Evolutionary conservation across 2,113 vertebrate genomes (phyloP).

Genomic region (Dicrurus megarhynchus): DNA sequence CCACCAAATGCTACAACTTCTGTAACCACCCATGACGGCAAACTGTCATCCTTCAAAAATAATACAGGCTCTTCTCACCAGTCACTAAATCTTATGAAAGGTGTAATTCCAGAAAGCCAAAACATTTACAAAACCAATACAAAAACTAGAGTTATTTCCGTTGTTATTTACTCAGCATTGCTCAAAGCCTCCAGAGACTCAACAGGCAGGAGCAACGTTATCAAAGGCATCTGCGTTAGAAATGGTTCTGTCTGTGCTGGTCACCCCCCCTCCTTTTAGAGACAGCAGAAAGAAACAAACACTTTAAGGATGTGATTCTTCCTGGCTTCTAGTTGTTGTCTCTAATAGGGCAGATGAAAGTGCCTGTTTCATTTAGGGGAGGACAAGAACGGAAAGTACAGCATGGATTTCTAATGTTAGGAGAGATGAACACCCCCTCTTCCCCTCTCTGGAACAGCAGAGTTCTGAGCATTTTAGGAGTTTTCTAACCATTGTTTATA

Average conservation of each 20-base stretch:
- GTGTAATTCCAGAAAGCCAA: neutral
- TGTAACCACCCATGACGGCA: neutral
- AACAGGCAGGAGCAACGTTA: neutral
- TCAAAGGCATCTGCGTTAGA: neutral
- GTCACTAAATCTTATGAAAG: neutral
- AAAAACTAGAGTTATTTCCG: neutral
- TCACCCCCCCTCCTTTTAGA: neutral
- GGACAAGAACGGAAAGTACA: neutral
- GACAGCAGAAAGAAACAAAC: neutral
- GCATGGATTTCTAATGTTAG: neutral
- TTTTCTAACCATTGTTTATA: neutral
- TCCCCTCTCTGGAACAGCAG: neutral
- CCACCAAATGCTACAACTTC: neutral
- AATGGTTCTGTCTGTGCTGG: neutral
- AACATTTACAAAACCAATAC: neutral
- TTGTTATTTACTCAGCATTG: neutral
- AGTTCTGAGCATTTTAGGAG: neutral
- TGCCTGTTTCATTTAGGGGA: neutral
- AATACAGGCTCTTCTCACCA: neutral
- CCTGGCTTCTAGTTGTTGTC: neutral
- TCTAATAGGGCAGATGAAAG: neutral
- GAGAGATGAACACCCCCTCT: neutral
- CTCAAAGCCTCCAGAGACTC: neutral
- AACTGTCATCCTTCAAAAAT: slow-evolving; percentile 18
- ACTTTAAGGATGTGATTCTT: neutral